Conservation (phyloP, 2,797 vertebrate species). For the Bradypodion pumilum region DNA sequence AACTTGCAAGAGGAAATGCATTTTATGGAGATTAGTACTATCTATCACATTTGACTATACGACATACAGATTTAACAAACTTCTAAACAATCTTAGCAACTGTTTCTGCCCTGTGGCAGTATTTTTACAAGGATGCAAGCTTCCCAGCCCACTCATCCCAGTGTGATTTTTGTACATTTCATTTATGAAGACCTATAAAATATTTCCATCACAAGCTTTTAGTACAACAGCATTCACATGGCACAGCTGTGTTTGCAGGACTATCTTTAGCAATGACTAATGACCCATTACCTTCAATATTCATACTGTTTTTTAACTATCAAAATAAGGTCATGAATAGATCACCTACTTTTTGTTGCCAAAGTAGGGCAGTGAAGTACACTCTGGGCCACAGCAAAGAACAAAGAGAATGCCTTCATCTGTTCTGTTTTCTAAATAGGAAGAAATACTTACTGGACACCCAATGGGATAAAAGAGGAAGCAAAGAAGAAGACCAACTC, state of each 20-base stretch:
- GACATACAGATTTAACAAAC: neutral
- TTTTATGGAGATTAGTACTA: constrained; percentile 32
- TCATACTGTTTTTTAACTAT: constrained; percentile 34
- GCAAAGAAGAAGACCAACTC: constrained; percentile 43
- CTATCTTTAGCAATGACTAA: constrained; percentile 51
- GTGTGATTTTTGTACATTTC: neutral
- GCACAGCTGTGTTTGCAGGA: constrained; percentile 50
- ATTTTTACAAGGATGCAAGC: neutral
- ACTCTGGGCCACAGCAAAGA: neutral
- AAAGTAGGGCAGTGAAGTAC: neutral
- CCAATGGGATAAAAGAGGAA: too few species aligned
- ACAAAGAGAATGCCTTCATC: neutral
- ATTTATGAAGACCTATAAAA: neutral
- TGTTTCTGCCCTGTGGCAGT: neutral
- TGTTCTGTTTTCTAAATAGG: neutral
- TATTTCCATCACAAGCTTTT: neutral
- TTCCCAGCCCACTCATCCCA: neutral
- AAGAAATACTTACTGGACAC: too few species aligned
- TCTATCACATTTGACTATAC: neutral
- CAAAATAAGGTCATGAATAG: neutral
- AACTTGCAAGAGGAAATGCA: constrained; percentile 40
- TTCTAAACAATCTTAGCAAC: neutral
- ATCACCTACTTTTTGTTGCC: neutral
- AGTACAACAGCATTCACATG: neutral
- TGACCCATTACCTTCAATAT: constrained; percentile 40